Percentiles rank a stretch among this genome's conserved stretches.
These are phyloP conservation scores for Chymomyza caudatula DNA, from an alignment of 2,888 invertebrate genomes.

Conservation along the genomic window DNA sequence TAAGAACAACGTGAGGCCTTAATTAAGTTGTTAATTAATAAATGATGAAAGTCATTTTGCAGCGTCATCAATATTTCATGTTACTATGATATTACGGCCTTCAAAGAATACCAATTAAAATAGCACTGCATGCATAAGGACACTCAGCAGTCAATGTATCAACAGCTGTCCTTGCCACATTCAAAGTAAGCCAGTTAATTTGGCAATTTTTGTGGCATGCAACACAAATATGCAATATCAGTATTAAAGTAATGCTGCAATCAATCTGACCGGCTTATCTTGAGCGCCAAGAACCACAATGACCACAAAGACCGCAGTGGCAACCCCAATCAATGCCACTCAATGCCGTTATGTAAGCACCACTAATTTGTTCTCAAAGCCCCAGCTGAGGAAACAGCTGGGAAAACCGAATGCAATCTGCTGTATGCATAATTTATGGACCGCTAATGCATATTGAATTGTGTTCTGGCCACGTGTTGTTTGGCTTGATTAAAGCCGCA, in stretches of 20 bases:
- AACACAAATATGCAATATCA: background rate
- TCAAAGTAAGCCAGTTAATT: background rate
- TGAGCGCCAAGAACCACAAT: background rate
- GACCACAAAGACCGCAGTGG: conserved; percentile 43
- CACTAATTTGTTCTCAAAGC: conserved; percentile 53
- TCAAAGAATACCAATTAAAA: background rate
- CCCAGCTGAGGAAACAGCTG: background rate
- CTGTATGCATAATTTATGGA: conserved; percentile 63
- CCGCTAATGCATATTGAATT: conserved; percentile 49
- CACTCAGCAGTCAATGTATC: background rate
- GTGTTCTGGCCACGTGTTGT: conserved; percentile 27
- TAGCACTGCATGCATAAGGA: background rate
- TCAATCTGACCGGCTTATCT: background rate
- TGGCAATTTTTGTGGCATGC: background rate
- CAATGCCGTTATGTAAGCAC: conserved; percentile 71
- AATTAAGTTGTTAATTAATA: too few species aligned
- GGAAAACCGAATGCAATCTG: background rate
- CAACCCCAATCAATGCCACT: conserved; percentile 42
- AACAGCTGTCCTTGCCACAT: background rate
- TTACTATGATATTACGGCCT: background rate
- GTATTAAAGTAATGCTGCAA: background rate
- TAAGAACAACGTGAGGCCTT: too few species aligned
- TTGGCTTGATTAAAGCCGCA: conserved; percentile 4
- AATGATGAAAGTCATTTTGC: too few species aligned
- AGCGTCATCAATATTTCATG: background rate